These are phyloP conservation scores for Pipra filicauda DNA, from an alignment of 2,113 vertebrate genomes.

Conservation along the genomic window DNA sequence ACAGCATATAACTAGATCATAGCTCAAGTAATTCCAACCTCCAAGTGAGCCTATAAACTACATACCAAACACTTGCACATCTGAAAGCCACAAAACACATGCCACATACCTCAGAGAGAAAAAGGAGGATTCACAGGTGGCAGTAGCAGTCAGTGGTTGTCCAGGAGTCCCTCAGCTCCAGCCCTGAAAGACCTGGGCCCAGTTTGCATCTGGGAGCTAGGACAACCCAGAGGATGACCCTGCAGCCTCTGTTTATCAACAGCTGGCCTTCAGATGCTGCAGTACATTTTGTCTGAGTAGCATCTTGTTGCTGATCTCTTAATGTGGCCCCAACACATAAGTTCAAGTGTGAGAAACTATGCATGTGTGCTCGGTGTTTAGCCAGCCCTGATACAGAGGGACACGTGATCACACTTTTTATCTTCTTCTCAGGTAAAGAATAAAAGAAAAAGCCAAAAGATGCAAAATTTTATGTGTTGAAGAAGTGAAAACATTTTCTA, in stretches of 20 bases:
- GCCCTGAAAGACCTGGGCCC: not conserved
- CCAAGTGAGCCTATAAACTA: not conserved
- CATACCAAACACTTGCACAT: not conserved
- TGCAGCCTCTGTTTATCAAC: not conserved
- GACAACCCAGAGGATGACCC: not conserved
- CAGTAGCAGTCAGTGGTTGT: not conserved
- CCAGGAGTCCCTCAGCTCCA: not conserved
- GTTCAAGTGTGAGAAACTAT: not conserved
- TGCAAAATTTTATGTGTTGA: not conserved
- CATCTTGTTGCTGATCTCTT: not conserved
- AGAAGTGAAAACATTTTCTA: not conserved
- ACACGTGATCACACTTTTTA: not conserved
- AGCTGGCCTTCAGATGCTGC: not conserved
- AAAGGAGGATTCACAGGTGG: not conserved
- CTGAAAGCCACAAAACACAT: not conserved
- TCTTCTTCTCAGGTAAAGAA: not conserved
- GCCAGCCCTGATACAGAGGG: not conserved
- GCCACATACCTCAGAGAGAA: not conserved
- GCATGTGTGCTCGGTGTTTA: not conserved
- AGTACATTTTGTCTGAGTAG: not conserved
- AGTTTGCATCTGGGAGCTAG: fast-evolving
- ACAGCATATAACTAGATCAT: not conserved
- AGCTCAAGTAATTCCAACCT: not conserved
- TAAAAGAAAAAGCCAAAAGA: not conserved
- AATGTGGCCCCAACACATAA: not conserved